Evolutionary conservation across 2,888 invertebrate species (phyloP).

Genomic region (Nineta flava): DNA sequence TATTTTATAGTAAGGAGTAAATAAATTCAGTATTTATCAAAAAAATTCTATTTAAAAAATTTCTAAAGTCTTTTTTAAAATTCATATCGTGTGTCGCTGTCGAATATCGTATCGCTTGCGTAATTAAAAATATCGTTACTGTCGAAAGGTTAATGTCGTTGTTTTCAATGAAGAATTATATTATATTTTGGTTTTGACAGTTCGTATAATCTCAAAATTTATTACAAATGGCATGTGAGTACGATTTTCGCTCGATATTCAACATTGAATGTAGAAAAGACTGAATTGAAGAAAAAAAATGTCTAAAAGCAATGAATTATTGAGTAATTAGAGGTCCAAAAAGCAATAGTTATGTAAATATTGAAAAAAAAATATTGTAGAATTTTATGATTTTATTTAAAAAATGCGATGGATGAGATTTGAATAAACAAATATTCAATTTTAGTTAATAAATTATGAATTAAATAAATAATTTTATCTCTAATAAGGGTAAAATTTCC

Average conservation of each 20-base stretch:
- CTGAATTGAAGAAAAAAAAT: neutral
- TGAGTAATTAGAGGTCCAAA: neutral
- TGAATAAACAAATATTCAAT: neutral
- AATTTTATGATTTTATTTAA: neutral
- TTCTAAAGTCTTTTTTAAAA: too few relatives aligned
- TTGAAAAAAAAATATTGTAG: neutral
- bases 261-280: neutral
- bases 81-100: too few relatives aligned
- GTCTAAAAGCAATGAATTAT: neutral
- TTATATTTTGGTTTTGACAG: too few relatives aligned
- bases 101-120: too few relatives aligned
- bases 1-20: too few relatives aligned
- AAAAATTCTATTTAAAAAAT: too few relatives aligned
- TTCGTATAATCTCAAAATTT: neutral
- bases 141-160: too few relatives aligned
- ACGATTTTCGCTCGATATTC: neutral
- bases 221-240: neutral
- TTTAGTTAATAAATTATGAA: slow-evolving; percentile 1
- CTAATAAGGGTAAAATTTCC: slow-evolving; percentile 7
- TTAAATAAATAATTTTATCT: slow-evolving; percentile 4
- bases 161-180: too few relatives aligned
- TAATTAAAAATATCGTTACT: too few relatives aligned
- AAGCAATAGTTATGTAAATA: slow-evolving; percentile 4
- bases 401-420: neutral
- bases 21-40: too few relatives aligned